Evolutionary conservation across 2,113 vertebrate genomes (phyloP).

Genomic region (Oxygymnocypris stewartii): DNA sequence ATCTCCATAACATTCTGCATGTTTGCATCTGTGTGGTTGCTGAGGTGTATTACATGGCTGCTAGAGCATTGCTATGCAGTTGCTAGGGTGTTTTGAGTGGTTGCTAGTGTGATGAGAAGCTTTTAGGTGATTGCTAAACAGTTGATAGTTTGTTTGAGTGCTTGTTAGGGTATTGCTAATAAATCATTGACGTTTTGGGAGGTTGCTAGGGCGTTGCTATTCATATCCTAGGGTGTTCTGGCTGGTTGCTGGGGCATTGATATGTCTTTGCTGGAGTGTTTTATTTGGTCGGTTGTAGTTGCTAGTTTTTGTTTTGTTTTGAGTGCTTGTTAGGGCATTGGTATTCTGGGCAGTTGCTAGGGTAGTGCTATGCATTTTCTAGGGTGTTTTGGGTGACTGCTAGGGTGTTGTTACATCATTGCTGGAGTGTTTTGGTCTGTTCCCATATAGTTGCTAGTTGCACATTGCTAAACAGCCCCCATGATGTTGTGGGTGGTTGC

Average conservation of each 20-base stretch:
- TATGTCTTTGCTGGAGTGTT: not conserved
- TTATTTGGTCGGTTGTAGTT: not conserved
- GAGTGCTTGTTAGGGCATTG: not conserved
- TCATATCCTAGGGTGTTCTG: not conserved
- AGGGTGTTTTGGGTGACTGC: not conserved
- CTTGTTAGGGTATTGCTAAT: not conserved
- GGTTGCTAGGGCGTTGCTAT: not conserved
- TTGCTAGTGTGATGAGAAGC: too few species aligned
- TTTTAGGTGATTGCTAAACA: not conserved
- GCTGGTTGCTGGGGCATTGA: not conserved
- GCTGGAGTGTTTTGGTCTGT: not conserved
- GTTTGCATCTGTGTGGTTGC: not conserved
- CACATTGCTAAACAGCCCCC: too few species aligned
- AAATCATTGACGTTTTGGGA: not conserved
- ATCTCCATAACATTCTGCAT: not conserved
- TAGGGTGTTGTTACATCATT: not conserved
- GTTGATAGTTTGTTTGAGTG: not conserved
- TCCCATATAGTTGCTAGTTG: too few species aligned
- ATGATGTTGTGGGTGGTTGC: too few species aligned
- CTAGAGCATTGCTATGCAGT: not conserved
- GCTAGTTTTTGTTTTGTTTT: not conserved
- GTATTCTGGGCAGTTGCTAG: not conserved
- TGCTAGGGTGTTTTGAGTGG: too few species aligned
- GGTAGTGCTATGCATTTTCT: not conserved
- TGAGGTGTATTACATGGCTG: not conserved